A percentile compares a stretch with the other conserved stretches of the same genome.
Evolutionary conservation across 2,888 invertebrate genomes (phyloP).

Genomic region (Drosophila cognata): DNA sequence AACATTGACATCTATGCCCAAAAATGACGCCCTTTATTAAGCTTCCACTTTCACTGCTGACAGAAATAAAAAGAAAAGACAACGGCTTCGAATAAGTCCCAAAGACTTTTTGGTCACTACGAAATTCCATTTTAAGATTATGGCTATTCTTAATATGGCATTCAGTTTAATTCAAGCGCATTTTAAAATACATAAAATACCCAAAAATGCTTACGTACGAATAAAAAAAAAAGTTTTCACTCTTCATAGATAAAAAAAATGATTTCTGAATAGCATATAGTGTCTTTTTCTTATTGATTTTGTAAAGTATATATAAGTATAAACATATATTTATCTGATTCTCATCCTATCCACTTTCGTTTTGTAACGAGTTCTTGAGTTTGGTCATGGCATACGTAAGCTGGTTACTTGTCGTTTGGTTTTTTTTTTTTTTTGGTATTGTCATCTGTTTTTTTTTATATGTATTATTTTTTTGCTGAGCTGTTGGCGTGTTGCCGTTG

Average conservation of each 20-base stretch:
- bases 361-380: conserved; percentile 50
- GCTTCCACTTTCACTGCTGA: conserved; percentile 34
- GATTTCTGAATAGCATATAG: not conserved
- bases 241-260: not conserved
- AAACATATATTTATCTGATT: not conserved
- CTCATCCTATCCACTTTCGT: conserved; percentile 49
- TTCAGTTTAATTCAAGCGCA: not conserved
- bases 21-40: conserved; percentile 10
- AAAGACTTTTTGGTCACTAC: conserved; percentile 15
- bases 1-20: conserved; percentile 1
- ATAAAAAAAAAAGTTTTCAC: conserved; percentile 37
- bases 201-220: conserved; percentile 5
- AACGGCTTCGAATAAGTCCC: conserved; percentile 12
- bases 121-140: conserved; percentile 32
- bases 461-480: conserved; percentile 2
- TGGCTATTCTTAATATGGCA: conserved; percentile 28
- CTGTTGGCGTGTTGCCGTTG: conserved; percentile 29
- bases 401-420: conserved; percentile 26
- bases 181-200: conserved; percentile 5
- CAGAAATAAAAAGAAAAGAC: conserved; percentile 9
- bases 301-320: conserved; percentile 1
- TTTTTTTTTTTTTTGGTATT: not conserved
- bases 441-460: not conserved
- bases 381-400: conserved; percentile 57
- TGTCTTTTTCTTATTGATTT: conserved; percentile 5